Conservation (phyloP, 2,113 vertebrate genomes). For the Trogon melanurus region DNA sequence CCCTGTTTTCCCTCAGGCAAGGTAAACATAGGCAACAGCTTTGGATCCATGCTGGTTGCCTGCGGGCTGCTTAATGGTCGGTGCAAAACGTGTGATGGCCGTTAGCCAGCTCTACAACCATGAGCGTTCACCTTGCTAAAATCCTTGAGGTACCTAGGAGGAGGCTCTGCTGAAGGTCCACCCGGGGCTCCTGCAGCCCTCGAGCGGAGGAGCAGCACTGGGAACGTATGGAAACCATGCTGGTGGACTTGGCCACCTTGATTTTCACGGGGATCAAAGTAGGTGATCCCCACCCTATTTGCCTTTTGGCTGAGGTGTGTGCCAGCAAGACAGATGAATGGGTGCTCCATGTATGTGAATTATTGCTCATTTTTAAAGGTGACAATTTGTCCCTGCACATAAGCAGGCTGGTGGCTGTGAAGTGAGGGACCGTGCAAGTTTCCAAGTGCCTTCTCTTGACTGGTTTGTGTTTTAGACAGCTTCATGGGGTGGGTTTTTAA, state of each 20-base stretch:
- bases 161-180: background rate
- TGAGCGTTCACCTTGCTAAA: conserved; percentile 19
- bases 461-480: background rate
- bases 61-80: conserved; percentile 18
- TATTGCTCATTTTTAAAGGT: background rate
- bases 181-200: background rate
- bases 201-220: rapidly evolving
- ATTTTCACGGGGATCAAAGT: background rate
- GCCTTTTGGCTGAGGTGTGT: background rate
- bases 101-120: background rate
- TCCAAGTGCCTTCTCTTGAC: background rate
- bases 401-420: background rate
- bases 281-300: background rate
- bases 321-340: background rate
- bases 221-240: background rate
- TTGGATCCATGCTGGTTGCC: background rate
- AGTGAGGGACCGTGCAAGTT: background rate
- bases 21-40: background rate
- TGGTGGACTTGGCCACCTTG: background rate
- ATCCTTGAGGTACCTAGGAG: conserved; percentile 23
- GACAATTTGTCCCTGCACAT: background rate
- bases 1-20: background rate
- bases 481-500: background rate
- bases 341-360: too few relatives aligned
- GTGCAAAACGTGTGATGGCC: background rate